Evolutionary conservation across 35 echinoderm and acorn worm species (phyloP).

Genomic region (Heliocidaris erythrogramma): DNA sequence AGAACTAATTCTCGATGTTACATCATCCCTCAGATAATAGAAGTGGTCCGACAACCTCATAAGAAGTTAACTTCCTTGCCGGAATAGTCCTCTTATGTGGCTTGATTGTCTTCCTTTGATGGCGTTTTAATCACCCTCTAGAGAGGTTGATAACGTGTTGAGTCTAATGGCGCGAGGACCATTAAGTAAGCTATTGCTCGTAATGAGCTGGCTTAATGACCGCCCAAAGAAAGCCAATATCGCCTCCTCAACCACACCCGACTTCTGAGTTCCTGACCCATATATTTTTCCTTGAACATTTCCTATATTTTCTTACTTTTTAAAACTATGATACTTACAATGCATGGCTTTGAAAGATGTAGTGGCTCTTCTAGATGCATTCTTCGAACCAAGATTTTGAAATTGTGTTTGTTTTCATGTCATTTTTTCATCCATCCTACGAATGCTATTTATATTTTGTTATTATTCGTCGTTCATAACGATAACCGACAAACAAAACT

Average conservation of each 20-base stretch:
- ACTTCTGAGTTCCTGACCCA: not conserved
- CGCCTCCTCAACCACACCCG: not conserved
- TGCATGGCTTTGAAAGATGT: too few relatives aligned
- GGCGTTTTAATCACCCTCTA: not conserved
- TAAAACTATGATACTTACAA: too few relatives aligned
- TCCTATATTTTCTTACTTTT: too few relatives aligned
- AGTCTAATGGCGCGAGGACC: conserved; percentile 26
- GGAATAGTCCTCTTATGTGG: not conserved
- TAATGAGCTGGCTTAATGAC: conserved; percentile 22
- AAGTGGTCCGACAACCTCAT: not conserved
- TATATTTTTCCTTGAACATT: not conserved
- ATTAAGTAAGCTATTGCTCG: conserved; percentile 38
- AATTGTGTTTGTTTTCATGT: too few relatives aligned
- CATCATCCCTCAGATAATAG: not conserved
- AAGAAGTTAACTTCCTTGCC: not conserved
- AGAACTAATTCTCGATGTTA: too few relatives aligned
- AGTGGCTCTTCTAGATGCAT: too few relatives aligned
- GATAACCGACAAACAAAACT: too few relatives aligned
- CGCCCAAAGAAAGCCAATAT: not conserved
- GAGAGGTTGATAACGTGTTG: conserved; percentile 26
- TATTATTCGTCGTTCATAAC: too few relatives aligned
- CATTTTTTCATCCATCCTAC: too few relatives aligned
- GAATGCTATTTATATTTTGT: too few relatives aligned
- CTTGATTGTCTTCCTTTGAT: not conserved
- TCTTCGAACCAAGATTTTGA: too few relatives aligned